Percentiles rank a stretch among this genome's conserved stretches.
Evolutionary conservation across 2,888 invertebrate genomes (phyloP).

Genomic region (Xestoiulus laeticollis): DNA sequence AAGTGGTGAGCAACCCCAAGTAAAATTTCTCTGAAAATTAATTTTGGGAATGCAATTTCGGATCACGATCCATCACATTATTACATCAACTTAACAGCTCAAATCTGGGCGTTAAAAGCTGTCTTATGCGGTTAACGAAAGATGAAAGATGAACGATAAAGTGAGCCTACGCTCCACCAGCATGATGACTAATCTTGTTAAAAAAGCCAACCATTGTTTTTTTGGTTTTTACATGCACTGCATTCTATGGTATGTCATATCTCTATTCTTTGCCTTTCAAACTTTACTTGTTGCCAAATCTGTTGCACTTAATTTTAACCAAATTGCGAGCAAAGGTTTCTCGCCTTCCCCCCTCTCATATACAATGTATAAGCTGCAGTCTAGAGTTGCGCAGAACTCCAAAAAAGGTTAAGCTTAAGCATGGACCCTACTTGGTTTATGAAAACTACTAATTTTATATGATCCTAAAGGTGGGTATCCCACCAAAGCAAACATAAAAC

Average conservation of each 20-base stretch:
- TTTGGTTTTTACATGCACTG: neutral
- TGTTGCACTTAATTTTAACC: neutral
- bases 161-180: neutral
- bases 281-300: neutral
- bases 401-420: too few relatives aligned
- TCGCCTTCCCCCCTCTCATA: neutral
- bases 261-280: neutral
- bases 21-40: too few relatives aligned
- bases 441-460: too few relatives aligned
- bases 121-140: slow-evolving; percentile 1
- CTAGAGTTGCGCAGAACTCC: too few relatives aligned
- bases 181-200: slow-evolving; percentile 12
- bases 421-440: too few relatives aligned
- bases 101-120: neutral
- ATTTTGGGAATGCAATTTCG: too few relatives aligned
- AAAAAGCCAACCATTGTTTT: neutral
- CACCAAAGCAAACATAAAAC: too few relatives aligned
- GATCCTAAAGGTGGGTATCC: too few relatives aligned
- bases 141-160: neutral
- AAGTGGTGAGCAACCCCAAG: too few relatives aligned
- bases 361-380: too few relatives aligned
- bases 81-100: neutral
- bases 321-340: neutral
- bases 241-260: neutral
- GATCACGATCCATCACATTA: neutral